These are phyloP conservation scores for Dolichallabes microphthalmus DNA, from an alignment of 2,113 vertebrate species.

Conservation along the genomic window DNA sequence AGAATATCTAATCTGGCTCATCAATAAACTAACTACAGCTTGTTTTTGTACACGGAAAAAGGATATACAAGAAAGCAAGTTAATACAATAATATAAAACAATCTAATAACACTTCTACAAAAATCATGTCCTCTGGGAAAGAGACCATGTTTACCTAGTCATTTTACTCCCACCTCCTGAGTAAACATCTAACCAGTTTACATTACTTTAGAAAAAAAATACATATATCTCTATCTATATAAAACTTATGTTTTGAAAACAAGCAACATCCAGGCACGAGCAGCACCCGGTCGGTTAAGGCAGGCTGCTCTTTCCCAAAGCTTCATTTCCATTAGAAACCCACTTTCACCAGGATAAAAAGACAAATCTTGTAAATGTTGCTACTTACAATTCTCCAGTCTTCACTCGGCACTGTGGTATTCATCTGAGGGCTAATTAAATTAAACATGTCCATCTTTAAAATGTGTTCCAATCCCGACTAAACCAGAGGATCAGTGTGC, in stretches of 20 bases:
- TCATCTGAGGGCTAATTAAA: conserved; percentile 44
- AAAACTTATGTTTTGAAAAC: too few species aligned
- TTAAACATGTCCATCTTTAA: conserved; percentile 12
- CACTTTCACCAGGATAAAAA: background rate
- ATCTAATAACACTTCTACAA: background rate
- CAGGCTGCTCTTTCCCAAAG: background rate
- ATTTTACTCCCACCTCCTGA: background rate
- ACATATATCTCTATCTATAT: too few species aligned
- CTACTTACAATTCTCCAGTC: conserved; percentile 66
- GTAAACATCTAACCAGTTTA: background rate
- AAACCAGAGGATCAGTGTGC: background rate
- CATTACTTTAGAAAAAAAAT: background rate
- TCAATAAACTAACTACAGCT: background rate
- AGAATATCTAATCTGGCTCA: background rate
- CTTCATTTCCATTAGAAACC: background rate
- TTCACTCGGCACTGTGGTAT: conserved; percentile 51
- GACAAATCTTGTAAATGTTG: background rate
- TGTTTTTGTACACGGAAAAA: too few species aligned
- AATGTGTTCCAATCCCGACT: background rate
- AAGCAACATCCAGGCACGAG: background rate
- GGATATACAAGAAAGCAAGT: too few species aligned
- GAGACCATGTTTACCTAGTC: background rate
- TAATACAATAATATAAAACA: too few species aligned
- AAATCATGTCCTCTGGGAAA: background rate
- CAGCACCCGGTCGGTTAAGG: background rate